Evolutionary conservation across 1,140 invertebrate genomes (phyloP), one percentile per base, ranked within the genome.

Genomic region (Drosophila nigromelanica): DNA sequence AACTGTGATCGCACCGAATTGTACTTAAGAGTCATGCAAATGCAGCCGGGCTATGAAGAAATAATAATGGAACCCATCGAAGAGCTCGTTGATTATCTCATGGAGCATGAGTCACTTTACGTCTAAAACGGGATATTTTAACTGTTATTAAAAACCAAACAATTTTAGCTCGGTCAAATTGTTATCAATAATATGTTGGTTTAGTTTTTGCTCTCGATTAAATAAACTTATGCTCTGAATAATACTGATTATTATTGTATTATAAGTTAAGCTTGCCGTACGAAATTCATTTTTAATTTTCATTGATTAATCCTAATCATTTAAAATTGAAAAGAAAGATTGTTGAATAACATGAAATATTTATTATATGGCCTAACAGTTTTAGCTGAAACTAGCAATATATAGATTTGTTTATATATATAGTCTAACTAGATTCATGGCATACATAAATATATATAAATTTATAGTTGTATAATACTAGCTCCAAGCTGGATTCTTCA

Each of bases 1-100:
- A 91, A 90, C 50, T 24, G 27, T 5, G 77, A 91, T 54, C 81
- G 90, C 0, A 78, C 54, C 35, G 90, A 81, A 33, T 45, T 91
- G 51, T 76, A 85, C 54, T 14, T 70, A 37, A 58, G 77, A n/a
- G 77, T 91, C 1, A 85, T 91, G 45, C n/a, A 74, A 35, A 48
- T 85, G 5, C 86, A 91, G 33, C 61, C 77, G 0, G 80, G 67
- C 7, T 91, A 91, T 42, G 73, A 78, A 15, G 45, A 80, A 12
- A 79, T 51, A 5, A 79, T 91, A 12, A 76, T 91, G 76, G 42
- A 43, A 8, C 79, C 90, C 7, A 51, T 90, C 14, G 68, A 67
- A 12, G 77, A 89, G 11, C 52, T 91, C 0, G 43, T 91, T 12
- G 80, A 91, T 43, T 85, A 85, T 71, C 68, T 87, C 0, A 64